A percentile compares a stretch with the other conserved stretches of the same genome.
Conservation (phyloP, 2,113 vertebrate genomes). For the Vulpes lagopus region DNA sequence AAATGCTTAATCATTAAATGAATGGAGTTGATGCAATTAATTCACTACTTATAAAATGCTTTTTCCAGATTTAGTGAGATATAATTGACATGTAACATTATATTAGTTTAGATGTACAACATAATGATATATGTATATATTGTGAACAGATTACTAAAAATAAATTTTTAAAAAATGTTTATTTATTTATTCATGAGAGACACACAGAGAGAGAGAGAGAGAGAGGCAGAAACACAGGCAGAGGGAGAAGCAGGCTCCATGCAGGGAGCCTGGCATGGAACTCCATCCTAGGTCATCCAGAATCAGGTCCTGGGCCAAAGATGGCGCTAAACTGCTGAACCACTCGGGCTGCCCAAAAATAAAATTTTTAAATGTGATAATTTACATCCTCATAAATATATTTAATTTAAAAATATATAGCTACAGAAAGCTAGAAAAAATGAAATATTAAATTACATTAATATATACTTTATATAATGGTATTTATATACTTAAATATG, state of each 20-base stretch:
- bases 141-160: neutral
- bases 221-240: too few relatives aligned
- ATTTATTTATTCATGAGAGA: too few relatives aligned
- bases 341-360: too few relatives aligned
- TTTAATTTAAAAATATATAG: slow-evolving; percentile 17
- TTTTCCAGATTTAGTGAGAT: neutral
- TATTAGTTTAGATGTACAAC: neutral
- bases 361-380: neutral
- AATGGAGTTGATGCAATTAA: neutral
- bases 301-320: too few relatives aligned
- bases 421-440: neutral
- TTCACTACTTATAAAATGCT: neutral
- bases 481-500: neutral
- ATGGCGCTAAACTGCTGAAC: too few relatives aligned
- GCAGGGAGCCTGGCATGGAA: too few relatives aligned
- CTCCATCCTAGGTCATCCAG: too few relatives aligned
- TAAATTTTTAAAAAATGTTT: neutral
- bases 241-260: too few relatives aligned
- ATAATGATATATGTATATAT: neutral
- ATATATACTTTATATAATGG: neutral
- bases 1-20: slow-evolving; percentile 42
- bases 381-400: neutral
- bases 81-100: neutral
- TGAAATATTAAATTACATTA: slow-evolving; percentile 25
- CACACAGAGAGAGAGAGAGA: too few relatives aligned